Conservation (phyloP, 2,888 invertebrate genomes). For the Cryptophagus acutangulus region DNA sequence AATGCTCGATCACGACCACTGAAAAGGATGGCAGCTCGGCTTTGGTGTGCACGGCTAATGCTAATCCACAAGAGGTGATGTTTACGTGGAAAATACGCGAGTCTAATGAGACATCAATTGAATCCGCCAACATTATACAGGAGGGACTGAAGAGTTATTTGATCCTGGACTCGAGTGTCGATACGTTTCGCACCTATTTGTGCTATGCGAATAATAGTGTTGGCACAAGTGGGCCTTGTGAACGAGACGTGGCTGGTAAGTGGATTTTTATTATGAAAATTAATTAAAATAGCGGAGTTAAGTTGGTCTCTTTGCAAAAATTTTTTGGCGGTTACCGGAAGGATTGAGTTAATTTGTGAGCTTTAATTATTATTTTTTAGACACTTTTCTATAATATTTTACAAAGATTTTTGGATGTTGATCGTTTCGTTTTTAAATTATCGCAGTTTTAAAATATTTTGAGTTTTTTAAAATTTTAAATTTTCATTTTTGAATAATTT, state of each 20-base stretch:
- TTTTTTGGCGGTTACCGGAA: no score
- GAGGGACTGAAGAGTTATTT: conserved; percentile 58
- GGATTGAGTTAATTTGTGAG: no score
- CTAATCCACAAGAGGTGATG: conserved; percentile 72
- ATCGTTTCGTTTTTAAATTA: no score
- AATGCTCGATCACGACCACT: conserved; percentile 71
- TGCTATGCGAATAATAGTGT: conserved; percentile 83
- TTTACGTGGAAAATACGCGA: conserved; percentile 83
- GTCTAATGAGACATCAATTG: conserved; percentile 72
- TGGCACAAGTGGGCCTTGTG: conserved; percentile 60
- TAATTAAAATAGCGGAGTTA: no score
- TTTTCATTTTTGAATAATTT: no score
- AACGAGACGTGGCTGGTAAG: conserved; percentile 64
- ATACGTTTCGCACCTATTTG: conserved; percentile 70
- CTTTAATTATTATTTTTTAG: no score
- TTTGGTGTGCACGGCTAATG: conserved; percentile 73
- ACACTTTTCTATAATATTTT: no score
- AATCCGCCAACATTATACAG: conserved; percentile 55
- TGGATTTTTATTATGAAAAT: no score
- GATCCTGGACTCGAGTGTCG: conserved; percentile 56
- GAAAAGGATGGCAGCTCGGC: conserved; percentile 68
- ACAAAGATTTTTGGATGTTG: no score
- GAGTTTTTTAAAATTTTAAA: no score
- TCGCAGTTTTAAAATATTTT: no score
- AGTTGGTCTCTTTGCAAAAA: neutral